These are phyloP conservation scores for Limnothrissa miodon DNA, from an alignment of 2,113 vertebrate species.

Conservation along the genomic window DNA sequence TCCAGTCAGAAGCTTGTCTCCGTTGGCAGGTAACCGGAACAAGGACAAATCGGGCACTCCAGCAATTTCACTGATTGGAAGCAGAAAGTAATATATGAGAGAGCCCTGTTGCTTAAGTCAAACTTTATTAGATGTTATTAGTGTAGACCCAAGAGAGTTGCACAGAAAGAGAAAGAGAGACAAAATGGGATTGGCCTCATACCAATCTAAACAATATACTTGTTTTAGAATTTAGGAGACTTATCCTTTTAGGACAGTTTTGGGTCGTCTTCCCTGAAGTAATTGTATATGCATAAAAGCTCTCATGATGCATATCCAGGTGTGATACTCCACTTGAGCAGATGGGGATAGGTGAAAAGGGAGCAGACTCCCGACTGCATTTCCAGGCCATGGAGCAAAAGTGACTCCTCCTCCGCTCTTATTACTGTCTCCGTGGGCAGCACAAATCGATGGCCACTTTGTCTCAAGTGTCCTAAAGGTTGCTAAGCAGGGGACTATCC, in stretches of 20 bases:
- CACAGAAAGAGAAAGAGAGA: too few species aligned
- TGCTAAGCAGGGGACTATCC: constrained; percentile 67
- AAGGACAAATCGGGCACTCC: constrained; percentile 51
- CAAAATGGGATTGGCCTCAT: background rate
- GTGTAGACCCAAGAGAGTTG: constrained; percentile 30
- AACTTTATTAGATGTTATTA: constrained; percentile 41
- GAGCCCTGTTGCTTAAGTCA: constrained; percentile 37
- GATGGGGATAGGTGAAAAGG: background rate
- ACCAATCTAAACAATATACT: background rate
- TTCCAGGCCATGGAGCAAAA: constrained; percentile 57
- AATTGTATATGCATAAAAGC: background rate
- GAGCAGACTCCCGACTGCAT: constrained; percentile 42
- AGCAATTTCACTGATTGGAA: constrained; percentile 65
- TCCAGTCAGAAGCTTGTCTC: constrained; percentile 53
- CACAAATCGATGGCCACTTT: constrained; percentile 66
- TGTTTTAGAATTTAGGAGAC: background rate
- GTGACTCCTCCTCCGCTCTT: constrained; percentile 65
- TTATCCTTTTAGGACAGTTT: background rate
- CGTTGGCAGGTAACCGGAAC: constrained; percentile 50
- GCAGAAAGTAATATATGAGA: constrained; percentile 53
- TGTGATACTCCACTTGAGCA: background rate
- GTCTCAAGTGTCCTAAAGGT: constrained; percentile 63
- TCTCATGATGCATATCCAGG: background rate
- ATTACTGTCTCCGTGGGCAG: constrained; percentile 57
- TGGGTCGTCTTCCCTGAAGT: too few species aligned